Percentiles rank a stretch among this genome's conserved stretches.
phyloP scores from a whole-genome alignment of 2,888 invertebrate species.

The Agrochola litura region DNA sequence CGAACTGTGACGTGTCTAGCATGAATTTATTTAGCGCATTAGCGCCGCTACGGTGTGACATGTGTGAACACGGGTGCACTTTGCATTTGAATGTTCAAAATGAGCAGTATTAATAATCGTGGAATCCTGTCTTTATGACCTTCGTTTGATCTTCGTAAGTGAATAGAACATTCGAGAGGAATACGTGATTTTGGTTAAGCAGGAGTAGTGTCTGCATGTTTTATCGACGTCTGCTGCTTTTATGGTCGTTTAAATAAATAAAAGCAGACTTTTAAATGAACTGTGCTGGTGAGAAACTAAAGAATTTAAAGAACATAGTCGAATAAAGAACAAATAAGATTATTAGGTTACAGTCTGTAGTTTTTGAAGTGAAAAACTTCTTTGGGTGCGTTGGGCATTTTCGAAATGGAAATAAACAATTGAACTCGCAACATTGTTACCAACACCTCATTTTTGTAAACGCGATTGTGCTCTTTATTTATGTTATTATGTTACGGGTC shows the following conservation, averaged over 20 bases:
- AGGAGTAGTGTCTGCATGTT: slow-evolving; percentile 23
- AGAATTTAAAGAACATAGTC: not conserved
- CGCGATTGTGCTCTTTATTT: no score
- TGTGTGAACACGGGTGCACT: slow-evolving; percentile 71
- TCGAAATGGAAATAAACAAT: no score
- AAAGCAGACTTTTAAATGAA: slow-evolving; percentile 10
- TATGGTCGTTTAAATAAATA: slow-evolving; percentile 37
- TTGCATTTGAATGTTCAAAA: slow-evolving; percentile 73
- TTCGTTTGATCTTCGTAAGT: slow-evolving; percentile 40
- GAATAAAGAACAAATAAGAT: not conserved
- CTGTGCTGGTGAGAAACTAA: not conserved
- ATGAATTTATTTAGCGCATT: slow-evolving; percentile 78
- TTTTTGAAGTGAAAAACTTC: no score
- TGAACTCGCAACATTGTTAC: no score
- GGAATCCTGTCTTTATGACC: slow-evolving; percentile 49
- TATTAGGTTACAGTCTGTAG: not conserved
- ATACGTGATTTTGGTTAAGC: slow-evolving; percentile 45
- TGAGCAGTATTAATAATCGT: slow-evolving; percentile 69
- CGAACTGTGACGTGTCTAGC: slow-evolving; percentile 71
- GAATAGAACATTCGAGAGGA: slow-evolving; percentile 33
- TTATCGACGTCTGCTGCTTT: slow-evolving; percentile 21
- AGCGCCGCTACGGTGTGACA: slow-evolving; percentile 64
- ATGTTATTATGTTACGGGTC: no score
- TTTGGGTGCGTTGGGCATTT: no score
- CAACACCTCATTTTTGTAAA: no score